Base-by-base conservation (phyloP, 2,888 invertebrate species). In the Drosophila ustulata region DNA sequence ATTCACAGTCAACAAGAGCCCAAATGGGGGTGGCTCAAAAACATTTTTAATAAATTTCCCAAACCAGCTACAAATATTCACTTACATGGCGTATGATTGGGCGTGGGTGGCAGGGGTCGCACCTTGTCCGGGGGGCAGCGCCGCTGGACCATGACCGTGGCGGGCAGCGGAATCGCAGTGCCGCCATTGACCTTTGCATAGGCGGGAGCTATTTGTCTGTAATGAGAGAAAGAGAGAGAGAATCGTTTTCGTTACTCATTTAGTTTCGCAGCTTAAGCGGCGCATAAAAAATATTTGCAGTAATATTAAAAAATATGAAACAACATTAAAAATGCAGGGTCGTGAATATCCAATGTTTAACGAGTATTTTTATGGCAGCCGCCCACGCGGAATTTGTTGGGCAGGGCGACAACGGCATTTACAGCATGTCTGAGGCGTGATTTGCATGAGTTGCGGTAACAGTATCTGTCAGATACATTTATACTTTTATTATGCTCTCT, bases 81-180 rank as follows among this genome's bases (percentile, higher is more conserved):
- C 92, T 92, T 91, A 93, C 93, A 91, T 87, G 92, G 92, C 77
- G 91, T 90, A 75, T 94, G 94, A 66, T 93, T 93, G 32, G 95
- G 95, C 34, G 95, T 95, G 59, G 95, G 94, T 9, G 96, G 96
- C 80, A 96, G 93, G 9, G 96, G 96, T 65, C 96, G 94, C 73
- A 95, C 94, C 91, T 96, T 96, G 93, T 96, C 96, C 78, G 96
- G 96, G 58, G 96, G 96, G 81, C 96, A 96, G 92, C 96, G 94
- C 75, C 96, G 94, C 73, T 94, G 95, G 55, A 96, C 96, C 84
- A 95, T 94, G 74, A 96, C 96, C 32, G 96, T 96, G 67, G 96
- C 96, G 46, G 96, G 96, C 87, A 96, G 92, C 62, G 96, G 96
- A 89, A 96, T 96, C 89, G 96, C 96, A 78, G 96, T 96, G 89